phyloP scores from a whole-genome alignment of 2,888 invertebrate genomes.

The Dexiosoma caninum region DNA sequence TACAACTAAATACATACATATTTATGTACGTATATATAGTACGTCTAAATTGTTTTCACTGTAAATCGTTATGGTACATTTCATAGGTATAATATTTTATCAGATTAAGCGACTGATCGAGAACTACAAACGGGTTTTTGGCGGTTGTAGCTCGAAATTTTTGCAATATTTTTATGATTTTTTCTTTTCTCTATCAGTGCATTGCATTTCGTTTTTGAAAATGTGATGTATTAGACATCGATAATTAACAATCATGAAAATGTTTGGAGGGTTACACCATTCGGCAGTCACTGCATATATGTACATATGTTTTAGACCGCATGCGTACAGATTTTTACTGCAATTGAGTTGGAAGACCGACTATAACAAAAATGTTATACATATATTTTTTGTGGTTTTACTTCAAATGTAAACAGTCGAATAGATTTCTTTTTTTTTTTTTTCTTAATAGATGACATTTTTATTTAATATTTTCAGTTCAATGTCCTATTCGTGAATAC shows the following conservation, averaged over 20 bases:
- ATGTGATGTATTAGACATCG: no score
- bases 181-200: no score
- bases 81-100: no score
- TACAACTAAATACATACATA: no score
- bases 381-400: slow-evolving; percentile 58
- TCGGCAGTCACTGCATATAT: neutral
- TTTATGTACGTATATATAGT: no score
- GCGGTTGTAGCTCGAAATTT: no score
- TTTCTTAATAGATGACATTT: slow-evolving; percentile 18
- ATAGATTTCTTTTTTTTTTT: slow-evolving; percentile 33
- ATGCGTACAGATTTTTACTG: slow-evolving; percentile 44
- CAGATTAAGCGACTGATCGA: no score
- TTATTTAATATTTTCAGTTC: slow-evolving; percentile 39
- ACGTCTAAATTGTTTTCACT: no score
- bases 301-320: slow-evolving; percentile 54
- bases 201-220: no score
- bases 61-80: no score
- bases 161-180: no score
- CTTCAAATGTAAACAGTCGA: slow-evolving; percentile 47
- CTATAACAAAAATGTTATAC: neutral
- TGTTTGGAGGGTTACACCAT: neutral
- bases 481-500: slow-evolving; percentile 43
- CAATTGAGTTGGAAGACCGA: neutral
- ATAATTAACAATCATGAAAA: neutral
- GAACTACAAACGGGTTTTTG: no score